phyloP scores from a whole-genome alignment of 2,888 invertebrate genomes.

The Epirrhoe alternata region DNA sequence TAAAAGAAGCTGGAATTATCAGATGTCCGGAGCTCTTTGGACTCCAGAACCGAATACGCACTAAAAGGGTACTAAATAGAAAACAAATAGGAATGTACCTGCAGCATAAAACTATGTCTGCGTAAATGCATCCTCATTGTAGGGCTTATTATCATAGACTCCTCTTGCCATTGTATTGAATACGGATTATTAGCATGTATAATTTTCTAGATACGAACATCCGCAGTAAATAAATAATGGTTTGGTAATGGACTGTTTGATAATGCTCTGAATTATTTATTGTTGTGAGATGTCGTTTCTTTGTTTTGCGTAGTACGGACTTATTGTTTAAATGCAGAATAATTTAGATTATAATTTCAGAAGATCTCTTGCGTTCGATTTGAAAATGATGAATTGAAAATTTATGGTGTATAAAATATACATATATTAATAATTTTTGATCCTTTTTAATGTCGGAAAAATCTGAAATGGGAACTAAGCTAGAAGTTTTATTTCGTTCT shows the following conservation, averaged over 20 bases:
- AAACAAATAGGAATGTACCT: neutral
- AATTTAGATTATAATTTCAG: neutral
- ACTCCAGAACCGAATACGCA: no score
- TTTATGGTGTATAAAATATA: no score
- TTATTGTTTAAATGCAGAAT: conserved; percentile 2
- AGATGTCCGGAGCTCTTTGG: no score
- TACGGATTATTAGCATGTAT: conserved; percentile 44
- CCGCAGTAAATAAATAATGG: conserved; percentile 31
- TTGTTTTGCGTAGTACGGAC: conserved; percentile 5
- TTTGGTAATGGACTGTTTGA: conserved; percentile 29
- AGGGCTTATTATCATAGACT: conserved; percentile 57
- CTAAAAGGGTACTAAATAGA: no score
- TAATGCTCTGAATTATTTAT: conserved; percentile 35
- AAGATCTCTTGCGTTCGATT: neutral
- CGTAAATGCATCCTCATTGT: conserved; percentile 48
- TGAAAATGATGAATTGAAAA: neutral
- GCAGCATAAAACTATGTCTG: conserved; percentile 7
- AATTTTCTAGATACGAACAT: conserved; percentile 35
- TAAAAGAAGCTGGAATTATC: no score
- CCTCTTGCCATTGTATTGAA: conserved; percentile 48
- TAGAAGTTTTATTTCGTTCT: no score
- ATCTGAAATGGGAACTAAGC: no score
- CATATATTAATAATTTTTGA: no score
- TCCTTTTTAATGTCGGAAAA: no score
- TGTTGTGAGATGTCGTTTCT: conserved; percentile 27